Base-by-base conservation (phyloP, 2,113 vertebrate genomes). In the Microtus ochrogaster region DNA sequence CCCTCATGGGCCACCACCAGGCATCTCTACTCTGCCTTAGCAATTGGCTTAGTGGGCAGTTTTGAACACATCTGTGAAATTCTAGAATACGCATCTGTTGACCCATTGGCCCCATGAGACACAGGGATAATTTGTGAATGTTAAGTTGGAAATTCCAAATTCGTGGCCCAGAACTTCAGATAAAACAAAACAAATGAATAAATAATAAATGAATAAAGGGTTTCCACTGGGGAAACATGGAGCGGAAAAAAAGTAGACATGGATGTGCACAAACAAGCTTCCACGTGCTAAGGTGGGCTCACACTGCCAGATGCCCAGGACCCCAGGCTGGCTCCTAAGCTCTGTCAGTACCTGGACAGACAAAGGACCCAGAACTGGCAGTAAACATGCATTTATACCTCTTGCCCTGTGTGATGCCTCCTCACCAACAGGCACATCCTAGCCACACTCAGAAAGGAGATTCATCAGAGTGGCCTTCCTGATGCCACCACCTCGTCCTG, bases 281-380 rank as follows among this genome's bases (percentile, higher is more conserved):
- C 44, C 49, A n/a, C 3, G 16, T 4, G 2, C 26, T 8, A 30
- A 73, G 12, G 7, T 13, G 14, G 47, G n/a, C 63, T 61, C 66
- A 39, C 33, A 44, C 55, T 41, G 13, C 17, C 14, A 30, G 74
- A 30, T 33, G 61, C 91, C 61, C 33, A 41, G 33, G 30, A 26
- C 19, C 13, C 9, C 61, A n/a, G 10, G 16, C 41, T 30, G 3
- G 39, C 0, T 13, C 8, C 65, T 3, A 1, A n/a, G 33, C 13
- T 47, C 58, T 33, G 47, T 70, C 19, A 33, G 76, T 41, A 33
- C n/a, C 21, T 30, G 39, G 49, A 5, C 19, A 58, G 47, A 58
- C 21, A 5, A n/a, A 84, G n/a, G 33, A 8, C 12, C 47, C 49
- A 55, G 33, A 33, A 13, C 14, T 21, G 4, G 4, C 21, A 22